These are phyloP conservation scores for Nannoperca australis DNA, from an alignment of 2,797 vertebrate species.

Conservation along the genomic window DNA sequence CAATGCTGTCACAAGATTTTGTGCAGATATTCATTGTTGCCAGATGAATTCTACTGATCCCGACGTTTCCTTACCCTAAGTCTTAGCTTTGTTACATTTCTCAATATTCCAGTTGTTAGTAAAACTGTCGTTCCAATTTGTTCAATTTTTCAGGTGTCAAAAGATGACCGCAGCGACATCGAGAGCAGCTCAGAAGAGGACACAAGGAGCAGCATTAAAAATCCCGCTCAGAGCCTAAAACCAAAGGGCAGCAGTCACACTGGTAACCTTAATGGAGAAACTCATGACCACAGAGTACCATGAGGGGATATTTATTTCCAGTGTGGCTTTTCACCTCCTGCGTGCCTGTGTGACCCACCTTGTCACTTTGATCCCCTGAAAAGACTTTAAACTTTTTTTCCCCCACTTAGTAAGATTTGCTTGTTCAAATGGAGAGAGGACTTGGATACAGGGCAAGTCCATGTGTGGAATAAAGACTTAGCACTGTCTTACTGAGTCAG, in stretches of 20 bases:
- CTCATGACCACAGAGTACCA: slow-evolving; percentile 59
- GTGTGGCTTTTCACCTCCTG: slow-evolving; percentile 33
- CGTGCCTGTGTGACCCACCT: slow-evolving; percentile 39
- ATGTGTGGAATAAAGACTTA: slow-evolving; percentile 45
- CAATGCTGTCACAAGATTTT: neutral
- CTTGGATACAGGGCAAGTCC: slow-evolving; percentile 29
- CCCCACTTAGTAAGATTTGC: neutral
- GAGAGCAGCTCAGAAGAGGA: slow-evolving; percentile 99
- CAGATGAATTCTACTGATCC: neutral
- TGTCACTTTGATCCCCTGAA: slow-evolving; percentile 39
- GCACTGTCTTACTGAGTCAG: slow-evolving; percentile 43
- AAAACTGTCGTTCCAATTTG: neutral
- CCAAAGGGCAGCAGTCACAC: slow-evolving; percentile 87
- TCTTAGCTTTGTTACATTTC: neutral
- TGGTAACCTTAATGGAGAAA: slow-evolving; percentile 79
- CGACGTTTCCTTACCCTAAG: neutral
- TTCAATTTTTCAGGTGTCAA: slow-evolving; percentile 87
- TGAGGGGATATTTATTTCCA: slow-evolving; percentile 18
- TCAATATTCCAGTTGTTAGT: neutral
- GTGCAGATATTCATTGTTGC: neutral
- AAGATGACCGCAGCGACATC: slow-evolving; percentile 96
- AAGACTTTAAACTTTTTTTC: slow-evolving; percentile 12
- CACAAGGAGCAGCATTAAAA: slow-evolving; percentile 62
- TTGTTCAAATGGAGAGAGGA: slow-evolving; percentile 21
- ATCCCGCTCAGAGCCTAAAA: slow-evolving; percentile 38